These are phyloP conservation scores for Drosophila rhopaloa DNA, from an alignment of 1,140 invertebrate genomes.

Conservation along the genomic window DNA sequence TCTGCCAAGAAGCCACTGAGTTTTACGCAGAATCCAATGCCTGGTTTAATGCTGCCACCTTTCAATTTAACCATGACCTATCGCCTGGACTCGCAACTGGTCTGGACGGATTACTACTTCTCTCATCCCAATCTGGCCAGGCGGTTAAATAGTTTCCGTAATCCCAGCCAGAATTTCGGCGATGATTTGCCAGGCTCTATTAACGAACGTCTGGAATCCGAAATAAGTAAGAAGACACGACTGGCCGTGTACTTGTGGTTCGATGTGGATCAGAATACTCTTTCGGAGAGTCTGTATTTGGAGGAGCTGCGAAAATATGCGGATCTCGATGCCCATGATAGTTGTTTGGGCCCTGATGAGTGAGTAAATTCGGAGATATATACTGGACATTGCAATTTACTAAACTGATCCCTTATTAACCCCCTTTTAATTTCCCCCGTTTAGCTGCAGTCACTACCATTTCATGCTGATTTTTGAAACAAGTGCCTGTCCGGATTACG, in stretches of 20 bases:
- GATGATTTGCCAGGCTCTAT: background rate
- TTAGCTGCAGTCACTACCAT: conserved; percentile 50
- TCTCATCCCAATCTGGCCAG: background rate
- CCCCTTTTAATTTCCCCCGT: background rate
- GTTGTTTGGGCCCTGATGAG: conserved; percentile 14
- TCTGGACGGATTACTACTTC: conserved; percentile 54
- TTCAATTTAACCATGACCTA: conserved; percentile 67
- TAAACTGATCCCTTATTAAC: too few species aligned
- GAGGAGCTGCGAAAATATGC: conserved; percentile 33
- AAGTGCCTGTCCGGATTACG: conserved; percentile 48
- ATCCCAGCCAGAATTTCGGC: background rate
- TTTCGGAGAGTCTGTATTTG: conserved; percentile 43
- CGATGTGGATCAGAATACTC: conserved; percentile 23
- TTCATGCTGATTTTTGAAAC: conserved; percentile 65
- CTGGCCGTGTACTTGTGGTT: conserved; percentile 44
- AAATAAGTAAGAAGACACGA: conserved; percentile 7
- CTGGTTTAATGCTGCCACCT: background rate
- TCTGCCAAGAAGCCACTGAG: conserved; percentile 30
- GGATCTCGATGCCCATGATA: conserved; percentile 20
- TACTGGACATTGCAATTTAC: too few species aligned
- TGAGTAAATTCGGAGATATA: background rate
- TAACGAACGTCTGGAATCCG: background rate
- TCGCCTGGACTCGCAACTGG: conserved; percentile 54
- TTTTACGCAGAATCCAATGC: conserved; percentile 1
- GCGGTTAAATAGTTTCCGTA: conserved; percentile 14